These are phyloP conservation scores for Microcebus jonahi DNA, from an alignment of 2,113 vertebrate species.

Conservation along the genomic window DNA sequence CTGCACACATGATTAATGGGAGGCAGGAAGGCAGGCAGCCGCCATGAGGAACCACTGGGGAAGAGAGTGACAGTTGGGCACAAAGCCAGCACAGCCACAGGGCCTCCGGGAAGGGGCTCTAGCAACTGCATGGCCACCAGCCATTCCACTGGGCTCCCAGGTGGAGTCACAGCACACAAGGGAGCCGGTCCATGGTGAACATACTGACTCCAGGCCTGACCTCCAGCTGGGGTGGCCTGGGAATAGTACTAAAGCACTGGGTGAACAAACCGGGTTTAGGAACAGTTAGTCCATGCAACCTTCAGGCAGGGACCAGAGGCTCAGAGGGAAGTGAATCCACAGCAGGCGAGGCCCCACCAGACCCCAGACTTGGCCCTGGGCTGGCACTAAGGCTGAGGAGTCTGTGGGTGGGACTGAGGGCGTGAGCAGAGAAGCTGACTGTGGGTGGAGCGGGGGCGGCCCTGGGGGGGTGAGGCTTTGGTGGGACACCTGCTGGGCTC, in stretches of 20 bases:
- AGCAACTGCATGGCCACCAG: background rate
- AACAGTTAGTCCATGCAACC: background rate
- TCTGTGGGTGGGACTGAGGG: background rate
- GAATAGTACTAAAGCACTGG: too few species aligned
- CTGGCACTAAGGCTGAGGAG: background rate
- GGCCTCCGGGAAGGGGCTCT: background rate
- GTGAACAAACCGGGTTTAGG: background rate
- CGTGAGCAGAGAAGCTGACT: rapidly evolving
- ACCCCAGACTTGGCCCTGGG: background rate
- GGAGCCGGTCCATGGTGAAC: background rate
- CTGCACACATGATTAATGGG: constrained; percentile 72
- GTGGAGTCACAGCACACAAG: background rate
- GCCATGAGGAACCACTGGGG: constrained; percentile 13
- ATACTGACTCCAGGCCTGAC: background rate
- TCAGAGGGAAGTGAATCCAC: background rate
- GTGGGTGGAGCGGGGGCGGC: background rate
- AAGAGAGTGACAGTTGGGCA: constrained; percentile 64
- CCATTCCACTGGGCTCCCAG: background rate
- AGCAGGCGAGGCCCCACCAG: background rate
- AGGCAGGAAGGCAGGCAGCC: constrained; percentile 69
- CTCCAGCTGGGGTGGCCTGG: background rate
- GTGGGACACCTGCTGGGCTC: background rate
- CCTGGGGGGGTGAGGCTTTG: rapidly evolving
- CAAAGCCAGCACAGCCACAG: constrained; percentile 17
- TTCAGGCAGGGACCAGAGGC: background rate